phyloP scores from a whole-genome alignment of 2,888 invertebrate species.

The Phasia obesa region DNA sequence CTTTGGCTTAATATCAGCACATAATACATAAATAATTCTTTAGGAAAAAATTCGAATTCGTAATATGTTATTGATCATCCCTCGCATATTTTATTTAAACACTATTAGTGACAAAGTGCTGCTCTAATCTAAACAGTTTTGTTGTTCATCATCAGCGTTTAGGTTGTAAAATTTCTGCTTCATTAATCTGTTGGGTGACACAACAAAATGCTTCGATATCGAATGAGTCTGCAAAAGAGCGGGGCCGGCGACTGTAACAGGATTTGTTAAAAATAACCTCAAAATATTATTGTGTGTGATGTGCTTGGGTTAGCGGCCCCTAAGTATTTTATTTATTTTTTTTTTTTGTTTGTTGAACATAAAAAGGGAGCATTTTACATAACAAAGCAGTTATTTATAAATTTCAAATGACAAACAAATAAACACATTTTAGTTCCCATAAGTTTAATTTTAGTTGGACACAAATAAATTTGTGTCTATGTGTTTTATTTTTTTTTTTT shows the following conservation, averaged over 20 bases:
- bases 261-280: slow-evolving; percentile 50
- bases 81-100: not conserved
- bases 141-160: not conserved
- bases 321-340: slow-evolving; percentile 10
- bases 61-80: too few relatives aligned
- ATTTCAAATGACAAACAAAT: not conserved
- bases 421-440: slow-evolving; percentile 1
- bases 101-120: slow-evolving; percentile 27
- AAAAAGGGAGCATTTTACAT: slow-evolving; percentile 13
- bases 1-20: too few relatives aligned
- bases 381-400: slow-evolving; percentile 26
- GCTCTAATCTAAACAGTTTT: slow-evolving; percentile 25
- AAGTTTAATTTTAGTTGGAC: slow-evolving; percentile 39
- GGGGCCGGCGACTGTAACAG: slow-evolving; percentile 4
- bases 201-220: slow-evolving; percentile 9
- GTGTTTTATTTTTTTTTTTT: too few relatives aligned
- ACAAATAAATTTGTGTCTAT: not conserved
- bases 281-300: not conserved
- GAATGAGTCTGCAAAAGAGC: not conserved
- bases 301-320: not conserved
- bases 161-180: slow-evolving; percentile 63
- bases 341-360: not conserved
- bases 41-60: too few relatives aligned
- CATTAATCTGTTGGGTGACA: slow-evolving; percentile 66
- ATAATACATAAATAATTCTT: too few relatives aligned